These are phyloP conservation scores for Trilocha varians DNA, from an alignment of 2,888 invertebrate genomes.

Conservation along the genomic window DNA sequence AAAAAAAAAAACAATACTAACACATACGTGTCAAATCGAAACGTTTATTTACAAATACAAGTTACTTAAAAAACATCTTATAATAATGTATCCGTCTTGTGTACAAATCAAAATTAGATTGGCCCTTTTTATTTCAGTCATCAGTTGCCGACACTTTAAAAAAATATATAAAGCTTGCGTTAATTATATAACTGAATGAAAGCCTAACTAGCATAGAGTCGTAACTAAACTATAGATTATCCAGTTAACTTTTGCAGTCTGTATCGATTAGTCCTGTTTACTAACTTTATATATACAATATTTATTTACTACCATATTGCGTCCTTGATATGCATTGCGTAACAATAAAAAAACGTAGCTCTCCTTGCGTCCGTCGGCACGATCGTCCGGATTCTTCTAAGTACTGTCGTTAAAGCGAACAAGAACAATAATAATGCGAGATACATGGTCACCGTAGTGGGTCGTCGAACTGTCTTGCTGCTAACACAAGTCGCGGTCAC, in stretches of 20 bases:
- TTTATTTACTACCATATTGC: constrained; percentile 74
- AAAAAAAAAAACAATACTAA: constrained; percentile 23
- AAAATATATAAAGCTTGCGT: constrained; percentile 62
- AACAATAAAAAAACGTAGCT: constrained; percentile 73
- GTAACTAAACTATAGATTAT: constrained; percentile 67
- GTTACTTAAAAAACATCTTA: constrained; percentile 7
- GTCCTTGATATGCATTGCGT: constrained; percentile 74
- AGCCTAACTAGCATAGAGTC: constrained; percentile 67
- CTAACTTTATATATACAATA: constrained; percentile 58
- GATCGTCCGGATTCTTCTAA: constrained; percentile 43
- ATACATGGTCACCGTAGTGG: constrained; percentile 52
- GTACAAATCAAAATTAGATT: constrained; percentile 51
- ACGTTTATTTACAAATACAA: constrained; percentile 40
- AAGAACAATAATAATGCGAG: constrained; percentile 59
- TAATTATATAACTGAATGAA: constrained; percentile 54
- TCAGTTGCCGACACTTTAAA: constrained; percentile 62
- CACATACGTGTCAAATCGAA: constrained; percentile 30
- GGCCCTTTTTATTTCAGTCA: constrained; percentile 67
- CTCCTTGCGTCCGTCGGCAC: constrained; percentile 52
- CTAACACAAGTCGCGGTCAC: constrained; percentile 62
- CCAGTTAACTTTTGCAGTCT: constrained; percentile 66
- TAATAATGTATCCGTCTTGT: constrained; percentile 30
- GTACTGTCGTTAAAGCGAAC: constrained; percentile 65
- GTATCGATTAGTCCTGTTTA: constrained; percentile 41
- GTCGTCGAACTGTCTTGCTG: constrained; percentile 66